Evolutionary conservation across 2,888 invertebrate species (phyloP), one percentile per base, ranked within the genome.

Genomic region (Brachypterus glaber): DNA sequence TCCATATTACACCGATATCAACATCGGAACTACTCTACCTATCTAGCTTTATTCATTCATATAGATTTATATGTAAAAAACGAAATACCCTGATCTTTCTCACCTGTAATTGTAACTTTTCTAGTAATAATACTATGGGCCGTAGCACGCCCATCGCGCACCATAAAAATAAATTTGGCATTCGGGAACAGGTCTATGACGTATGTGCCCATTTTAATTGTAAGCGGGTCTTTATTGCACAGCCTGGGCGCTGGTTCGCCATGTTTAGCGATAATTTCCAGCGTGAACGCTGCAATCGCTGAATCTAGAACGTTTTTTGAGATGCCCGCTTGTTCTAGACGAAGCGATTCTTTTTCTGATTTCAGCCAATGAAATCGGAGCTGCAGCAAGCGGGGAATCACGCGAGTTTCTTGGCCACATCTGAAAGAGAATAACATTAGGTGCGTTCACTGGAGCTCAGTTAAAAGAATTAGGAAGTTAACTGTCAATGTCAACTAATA

Each of bases 211-310:
- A 93, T 93, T 71, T 96, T 96, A 51, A 98, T 76, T 40, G 95
- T 95, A 51, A 98, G 81, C 35, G 98, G 98, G 70, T 98, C 98
- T 70, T 98, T 98, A 74, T 98, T 98, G 73, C 98, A 98, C 46
- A 97, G 77, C 35, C 95, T 74, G 43, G 88, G 81, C 36, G 97
- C 96, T 17, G 91, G 85, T 57, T 92, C 91, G 29, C 97, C 97
- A 69, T 98, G 96, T 51, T 86, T 82, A 41, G 90, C 92, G 55
- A 96, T 93, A 59, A 95, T 87, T 70, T 96, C 95, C 47, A 96
- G 71, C 58, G 95, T 92, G 70, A 98, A 98, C 30, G 96, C 87
- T 24, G 95, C 89, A 54, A 98, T 87, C 37, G 97, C 97, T 56
- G 90, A 82, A 69, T 97, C 91, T 62, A 97, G 76, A 48, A 79